Base-by-base conservation (phyloP, 2,797 vertebrate genomes). In the Sebastes jordani region DNA sequence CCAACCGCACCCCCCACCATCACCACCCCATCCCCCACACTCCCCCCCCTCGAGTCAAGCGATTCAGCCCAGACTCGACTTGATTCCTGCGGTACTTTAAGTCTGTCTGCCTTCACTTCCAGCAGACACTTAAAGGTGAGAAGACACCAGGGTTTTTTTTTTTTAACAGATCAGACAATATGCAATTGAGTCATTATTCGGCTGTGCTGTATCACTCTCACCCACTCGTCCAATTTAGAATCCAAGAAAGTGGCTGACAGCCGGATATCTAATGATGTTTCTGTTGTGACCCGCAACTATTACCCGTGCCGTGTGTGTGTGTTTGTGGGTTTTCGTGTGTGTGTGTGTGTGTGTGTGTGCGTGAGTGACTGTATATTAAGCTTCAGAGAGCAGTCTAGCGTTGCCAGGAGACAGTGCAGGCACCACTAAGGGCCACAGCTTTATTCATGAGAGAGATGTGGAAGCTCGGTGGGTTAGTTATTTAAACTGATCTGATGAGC, bases 351-450 rank as follows among this genome's bases (percentile, higher is more conserved):
- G 34, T 79, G 84, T 71, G 75, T 84, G 92, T 73, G n/a, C 62
- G 73, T 62, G 76, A 42, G 72, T 74, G 74, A 76, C 59, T 83
- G 82, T 85, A 76, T 82, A 64, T 91, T 89, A 85, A 87, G 85
- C 84, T 90, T 91, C 83, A 89, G 88, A 91, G 83, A 88, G 86
- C 91, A 90, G 86, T 90, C 76, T 86, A 80, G 88, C 84, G 88
- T 89, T 87, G 89, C 86, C 83, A 80, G 94, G 96, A 97, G 95
- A 89, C 93, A 93, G 96, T 96, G 95, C 94, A 95, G 90, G 95
- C 95, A 90, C 92, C 91, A 85, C 87, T 80, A 90, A 90, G 88
- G 86, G 85, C 88, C 86, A 81, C 56, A 81, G 87, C 86, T 91
- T 91, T 93, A 92, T 93, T 93, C 89, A 92, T 89, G 90, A 92